phyloP scores from a whole-genome alignment of 1,140 invertebrate species.

The Zelostemma sp. region DNA sequence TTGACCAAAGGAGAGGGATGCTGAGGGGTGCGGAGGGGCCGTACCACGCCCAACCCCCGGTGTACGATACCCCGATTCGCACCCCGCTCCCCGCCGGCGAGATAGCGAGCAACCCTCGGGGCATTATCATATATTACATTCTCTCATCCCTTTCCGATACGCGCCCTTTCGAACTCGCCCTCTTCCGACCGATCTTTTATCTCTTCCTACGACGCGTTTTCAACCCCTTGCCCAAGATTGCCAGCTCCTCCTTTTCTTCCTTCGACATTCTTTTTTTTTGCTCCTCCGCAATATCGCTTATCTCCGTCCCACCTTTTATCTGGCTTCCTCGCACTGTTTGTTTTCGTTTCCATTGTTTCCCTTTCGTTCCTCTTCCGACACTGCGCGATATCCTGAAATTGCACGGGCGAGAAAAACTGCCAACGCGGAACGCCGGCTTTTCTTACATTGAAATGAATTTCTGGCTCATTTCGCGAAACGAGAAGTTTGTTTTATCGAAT shows the following conservation, averaged over 20 bases:
- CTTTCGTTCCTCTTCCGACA: too few species aligned
- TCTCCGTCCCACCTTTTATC: slow-evolving; percentile 14
- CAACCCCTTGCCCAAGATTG: too few species aligned
- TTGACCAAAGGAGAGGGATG: slow-evolving; percentile 62
- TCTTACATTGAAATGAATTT: too few species aligned
- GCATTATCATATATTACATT: slow-evolving; percentile 69
- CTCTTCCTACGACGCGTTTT: too few species aligned
- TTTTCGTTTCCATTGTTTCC: too few species aligned
- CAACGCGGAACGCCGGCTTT: too few species aligned
- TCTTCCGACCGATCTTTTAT: slow-evolving; percentile 30
- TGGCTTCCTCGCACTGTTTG: too few species aligned
- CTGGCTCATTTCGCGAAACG: too few species aligned
- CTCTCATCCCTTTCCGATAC: slow-evolving; percentile 55
- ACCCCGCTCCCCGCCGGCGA: slow-evolving; percentile 35
- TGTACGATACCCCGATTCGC: slow-evolving; percentile 54
- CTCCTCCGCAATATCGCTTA: slow-evolving; percentile 6
- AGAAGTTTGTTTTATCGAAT: too few species aligned
- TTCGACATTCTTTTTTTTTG: neutral
- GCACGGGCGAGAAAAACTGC: too few species aligned
- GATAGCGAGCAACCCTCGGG: slow-evolving; percentile 49
- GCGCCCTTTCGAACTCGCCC: slow-evolving; percentile 15
- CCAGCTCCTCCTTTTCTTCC: slow-evolving; percentile 21
- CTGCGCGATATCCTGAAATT: too few species aligned
- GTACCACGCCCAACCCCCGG: slow-evolving; percentile 69
- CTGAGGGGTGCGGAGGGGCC: slow-evolving; percentile 42